Base-by-base conservation (phyloP, 2,888 invertebrate species). In the Scaptomyza cyrtandrae region DNA sequence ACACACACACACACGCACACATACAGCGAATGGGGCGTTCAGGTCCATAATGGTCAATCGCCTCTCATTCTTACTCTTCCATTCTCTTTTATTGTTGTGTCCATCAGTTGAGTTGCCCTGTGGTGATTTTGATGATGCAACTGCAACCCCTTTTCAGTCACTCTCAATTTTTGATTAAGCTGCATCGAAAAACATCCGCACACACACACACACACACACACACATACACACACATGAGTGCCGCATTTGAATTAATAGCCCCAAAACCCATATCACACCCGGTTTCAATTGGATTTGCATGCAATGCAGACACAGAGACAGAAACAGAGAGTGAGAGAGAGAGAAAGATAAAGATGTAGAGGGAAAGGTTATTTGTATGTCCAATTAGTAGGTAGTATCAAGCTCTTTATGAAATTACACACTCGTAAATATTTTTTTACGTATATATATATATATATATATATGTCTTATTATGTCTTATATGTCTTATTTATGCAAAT, bases 111-210 rank as follows among this genome's bases (percentile, higher is more conserved):
- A 24, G 33, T 19, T 58, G 45, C 50, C 55, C 66, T n/a, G 37
- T 48, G 37, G n/a, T 29, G 43, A 48, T 62, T 54, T 27, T 24
- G 61, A 48, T 75, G 72, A 72, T 72, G 72, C 75, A 72, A 72
- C 58, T 69, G 72, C 56, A 57, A 19, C n/a, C 5, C 31, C 19
- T 14, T 5, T 13, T 27, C 41, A 13, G 24, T 44, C 69, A 19
- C 6, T n/a, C 24, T 14, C 14, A 31, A 16, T 10, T 6, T 16
- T 14, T n/a, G 44, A 52, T 31, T 11, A 45, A 55, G 3, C 39
- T 29, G 52, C 41, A 41, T 19, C 31, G 13, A 11, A 16, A 7
- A 37, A 54, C 65, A 65, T 65, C 65, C 65, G 56, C 49, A 41
- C 41, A 41, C 41, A 41, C 41, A 46, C 14, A 41, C 14, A 16